Base-by-base conservation (phyloP, 1,140 invertebrate genomes). In the Heliconius himera region DNA sequence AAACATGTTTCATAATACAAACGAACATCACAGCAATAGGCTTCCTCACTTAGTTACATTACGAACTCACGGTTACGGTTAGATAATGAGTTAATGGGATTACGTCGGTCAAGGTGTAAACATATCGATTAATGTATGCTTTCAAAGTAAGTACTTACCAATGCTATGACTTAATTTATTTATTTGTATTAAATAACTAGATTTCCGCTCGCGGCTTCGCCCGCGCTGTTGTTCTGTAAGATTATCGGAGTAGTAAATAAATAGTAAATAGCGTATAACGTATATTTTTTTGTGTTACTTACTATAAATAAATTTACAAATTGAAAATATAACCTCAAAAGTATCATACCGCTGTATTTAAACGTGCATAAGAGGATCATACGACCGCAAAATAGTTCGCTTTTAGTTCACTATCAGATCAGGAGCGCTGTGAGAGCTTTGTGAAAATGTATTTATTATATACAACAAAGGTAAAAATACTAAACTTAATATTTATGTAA, bases 301-400 rank as follows among this genome's bases (percentile, higher is more conserved):
- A 36, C 6, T 36, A 36, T 36, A 36, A 36, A 29, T 29, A 26
- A 26, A 26, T 26, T 26, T 26, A 36, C 33, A 36, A 36, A 36
- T 36, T 36, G 6, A 36, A 36, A 36, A 36, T 36, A 36, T 36
- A 36, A 36, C 33, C 33, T 6, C 33, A 6, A 36, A 36, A 36
- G 6, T 36, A 36, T 36, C 33, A 36, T 6, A 36, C 33, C 33
- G 33, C 60, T 29, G 26, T 26, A 29, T 66, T 66, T 66, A 66
- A n/a, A 66, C 60, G 8, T 66, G 60, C 60, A 66, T 66, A 29
- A 29, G 29, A 26, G 26, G 26, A 66, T 66, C 4, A 6, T 66
- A 66, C 26, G 60, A 66, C 60, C 60, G 60, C 60, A 66, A 66
- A 66, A 66, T 66, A 66, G 60, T 66, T 66, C 60, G 22, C 60